Evolutionary conservation across 2,113 vertebrate species (phyloP).

Genomic region (Clarias gariepinus): DNA sequence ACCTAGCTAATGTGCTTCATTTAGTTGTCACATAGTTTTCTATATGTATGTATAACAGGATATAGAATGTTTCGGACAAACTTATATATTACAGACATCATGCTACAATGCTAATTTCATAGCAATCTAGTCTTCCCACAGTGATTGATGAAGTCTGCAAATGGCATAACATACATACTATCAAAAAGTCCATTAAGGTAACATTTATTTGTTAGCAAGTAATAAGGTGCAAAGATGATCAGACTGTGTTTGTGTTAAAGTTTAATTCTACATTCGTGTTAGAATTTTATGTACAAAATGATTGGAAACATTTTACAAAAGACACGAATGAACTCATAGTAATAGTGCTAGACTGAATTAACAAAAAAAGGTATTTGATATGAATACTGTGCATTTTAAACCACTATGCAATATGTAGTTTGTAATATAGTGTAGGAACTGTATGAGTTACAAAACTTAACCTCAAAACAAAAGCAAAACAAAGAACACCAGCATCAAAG

Average conservation of each 20-base stretch:
- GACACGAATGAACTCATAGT: constrained; percentile 59
- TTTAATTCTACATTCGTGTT: constrained; percentile 72
- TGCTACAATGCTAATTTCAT: neutral
- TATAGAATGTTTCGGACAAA: neutral
- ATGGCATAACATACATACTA: neutral
- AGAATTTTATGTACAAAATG: constrained; percentile 75
- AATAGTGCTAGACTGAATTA: constrained; percentile 59
- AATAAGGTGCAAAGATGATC: neutral
- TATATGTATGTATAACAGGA: neutral
- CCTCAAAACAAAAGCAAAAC: neutral
- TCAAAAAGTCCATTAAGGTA: neutral
- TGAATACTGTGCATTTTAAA: constrained; percentile 37
- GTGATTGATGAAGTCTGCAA: neutral
- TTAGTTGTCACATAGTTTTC: neutral
- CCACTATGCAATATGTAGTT: constrained; percentile 15
- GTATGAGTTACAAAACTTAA: constrained; percentile 1
- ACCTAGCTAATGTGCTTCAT: neutral
- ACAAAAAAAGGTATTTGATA: constrained; percentile 1
- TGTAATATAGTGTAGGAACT: constrained; percentile 4
- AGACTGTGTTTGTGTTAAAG: constrained; percentile 29
- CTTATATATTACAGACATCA: neutral
- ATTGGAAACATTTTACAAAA: constrained; percentile 64
- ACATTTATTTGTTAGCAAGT: neutral
- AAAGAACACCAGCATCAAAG: constrained; percentile 1
- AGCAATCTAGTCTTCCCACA: neutral